These are phyloP conservation scores for Cheilosia impressa DNA, from an alignment of 2,888 invertebrate genomes.

Conservation along the genomic window DNA sequence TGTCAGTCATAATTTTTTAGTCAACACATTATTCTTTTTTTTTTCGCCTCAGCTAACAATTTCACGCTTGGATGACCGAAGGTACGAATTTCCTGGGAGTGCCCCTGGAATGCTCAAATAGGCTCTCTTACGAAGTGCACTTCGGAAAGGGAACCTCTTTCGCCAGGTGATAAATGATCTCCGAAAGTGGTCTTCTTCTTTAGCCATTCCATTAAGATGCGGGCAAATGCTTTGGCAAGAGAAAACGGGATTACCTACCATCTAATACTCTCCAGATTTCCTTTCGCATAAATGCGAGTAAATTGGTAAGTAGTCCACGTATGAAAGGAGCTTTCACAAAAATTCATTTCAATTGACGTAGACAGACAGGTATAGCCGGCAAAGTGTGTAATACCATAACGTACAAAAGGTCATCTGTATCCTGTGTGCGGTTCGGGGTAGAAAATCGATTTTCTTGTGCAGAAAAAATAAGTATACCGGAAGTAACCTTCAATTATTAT, in stretches of 20 bases:
- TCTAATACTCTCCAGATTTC: constrained; percentile 40
- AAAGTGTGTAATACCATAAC: not conserved
- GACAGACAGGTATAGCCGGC: not conserved
- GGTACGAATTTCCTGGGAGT: not conserved
- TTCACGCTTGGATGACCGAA: constrained; percentile 13
- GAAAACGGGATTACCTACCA: constrained; percentile 44
- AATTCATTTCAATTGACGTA: constrained; percentile 4
- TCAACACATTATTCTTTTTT: not conserved
- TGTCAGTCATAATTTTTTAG: constrained; percentile 42
- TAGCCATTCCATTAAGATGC: constrained; percentile 20
- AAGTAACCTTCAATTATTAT: constrained; percentile 34
- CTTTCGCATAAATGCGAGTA: not conserved
- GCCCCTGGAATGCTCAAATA: not conserved
- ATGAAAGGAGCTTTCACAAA: constrained; percentile 2
- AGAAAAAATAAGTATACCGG: not conserved
- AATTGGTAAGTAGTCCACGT: constrained; percentile 13
- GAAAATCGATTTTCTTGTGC: constrained; percentile 21
- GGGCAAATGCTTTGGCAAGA: constrained; percentile 11
- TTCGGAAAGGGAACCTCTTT: not conserved
- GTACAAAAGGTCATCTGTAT: constrained; percentile 27
- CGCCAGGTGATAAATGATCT: constrained; percentile 61
- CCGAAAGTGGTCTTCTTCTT: constrained; percentile 18
- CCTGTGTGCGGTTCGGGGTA: not conserved
- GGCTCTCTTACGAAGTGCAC: not conserved
- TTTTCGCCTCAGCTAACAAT: not conserved